Conservation (phyloP, 2,888 invertebrate genomes). For the Drosophila formosana region DNA sequence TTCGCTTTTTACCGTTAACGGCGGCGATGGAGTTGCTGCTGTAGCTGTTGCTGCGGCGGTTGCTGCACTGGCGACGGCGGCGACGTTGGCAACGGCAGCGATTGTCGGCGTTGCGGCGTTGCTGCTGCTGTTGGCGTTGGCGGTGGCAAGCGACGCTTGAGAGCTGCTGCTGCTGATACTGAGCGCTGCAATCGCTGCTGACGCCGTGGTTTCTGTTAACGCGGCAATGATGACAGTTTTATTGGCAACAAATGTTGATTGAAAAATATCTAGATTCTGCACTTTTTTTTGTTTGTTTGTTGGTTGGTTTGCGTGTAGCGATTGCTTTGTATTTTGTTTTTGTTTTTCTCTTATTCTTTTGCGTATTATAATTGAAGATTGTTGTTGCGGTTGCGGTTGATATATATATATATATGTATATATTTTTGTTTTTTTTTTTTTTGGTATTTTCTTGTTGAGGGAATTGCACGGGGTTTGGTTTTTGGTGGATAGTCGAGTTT, state of each 20-base stretch:
- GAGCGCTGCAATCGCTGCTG: slow-evolving; percentile 79
- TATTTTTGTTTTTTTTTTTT: slow-evolving; percentile 26
- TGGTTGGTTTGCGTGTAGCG: slow-evolving; percentile 17
- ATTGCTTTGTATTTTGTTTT: slow-evolving; percentile 15
- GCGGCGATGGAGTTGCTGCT: slow-evolving; percentile 48
- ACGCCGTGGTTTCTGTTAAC: slow-evolving; percentile 81
- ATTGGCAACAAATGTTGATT: slow-evolving; percentile 78
- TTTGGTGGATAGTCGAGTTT: slow-evolving; percentile 43
- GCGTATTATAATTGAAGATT: slow-evolving; percentile 16
- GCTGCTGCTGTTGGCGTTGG: slow-evolving; percentile 48
- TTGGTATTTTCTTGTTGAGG: slow-evolving; percentile 67
- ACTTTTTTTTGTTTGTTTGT: slow-evolving; percentile 41
- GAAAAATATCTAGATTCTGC: slow-evolving; percentile 63
- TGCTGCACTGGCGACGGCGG: slow-evolving; percentile 36
- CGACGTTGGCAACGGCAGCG: slow-evolving; percentile 41
- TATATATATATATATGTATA: not conserved
- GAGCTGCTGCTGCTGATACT: slow-evolving; percentile 81
- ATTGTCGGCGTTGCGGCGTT: slow-evolving; percentile 40
- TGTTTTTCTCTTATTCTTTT: slow-evolving; percentile 27
- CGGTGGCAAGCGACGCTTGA: slow-evolving; percentile 71
- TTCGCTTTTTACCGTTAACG: slow-evolving; percentile 71
- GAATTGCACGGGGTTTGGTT: slow-evolving; percentile 70
- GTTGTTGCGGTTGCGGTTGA: slow-evolving; percentile 4
- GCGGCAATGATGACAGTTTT: slow-evolving; percentile 82
- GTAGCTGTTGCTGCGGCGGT: slow-evolving; percentile 39